Percentiles rank a stretch among this genome's conserved stretches.
Evolutionary conservation across 1,140 invertebrate species (phyloP).

Genomic region (Heliconius hewitsoni): DNA sequence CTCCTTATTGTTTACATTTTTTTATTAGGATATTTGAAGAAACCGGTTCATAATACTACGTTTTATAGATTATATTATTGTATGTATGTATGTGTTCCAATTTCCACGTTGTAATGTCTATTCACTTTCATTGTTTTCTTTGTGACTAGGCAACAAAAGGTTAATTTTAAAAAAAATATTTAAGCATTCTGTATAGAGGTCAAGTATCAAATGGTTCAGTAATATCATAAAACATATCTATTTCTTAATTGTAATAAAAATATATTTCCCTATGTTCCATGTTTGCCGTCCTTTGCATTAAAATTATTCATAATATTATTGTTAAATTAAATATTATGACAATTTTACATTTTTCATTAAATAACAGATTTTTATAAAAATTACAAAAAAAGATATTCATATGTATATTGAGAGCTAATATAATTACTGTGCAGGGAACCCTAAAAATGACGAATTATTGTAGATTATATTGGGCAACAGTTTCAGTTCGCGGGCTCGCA

Average conservation of each 20-base stretch:
- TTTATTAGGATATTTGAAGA: background rate
- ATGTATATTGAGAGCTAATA: too few species aligned
- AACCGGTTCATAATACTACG: background rate
- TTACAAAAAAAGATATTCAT: too few species aligned
- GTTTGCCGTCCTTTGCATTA: too few species aligned
- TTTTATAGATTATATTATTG: background rate
- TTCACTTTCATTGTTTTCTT: conserved; percentile 39
- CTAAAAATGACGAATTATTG: conserved; percentile 5
- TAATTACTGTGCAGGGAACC: background rate
- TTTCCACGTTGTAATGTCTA: conserved; percentile 45
- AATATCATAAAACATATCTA: background rate
- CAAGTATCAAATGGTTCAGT: background rate
- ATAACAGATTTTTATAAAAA: too few species aligned
- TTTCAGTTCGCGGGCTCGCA: conserved; percentile 29
- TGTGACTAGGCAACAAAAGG: background rate
- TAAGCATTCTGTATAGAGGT: background rate
- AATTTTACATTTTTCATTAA: too few species aligned
- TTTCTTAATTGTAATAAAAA: too few species aligned
- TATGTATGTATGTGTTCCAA: conserved; percentile 29
- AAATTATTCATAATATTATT: too few species aligned
- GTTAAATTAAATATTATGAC: too few species aligned
- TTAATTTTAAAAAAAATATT: background rate
- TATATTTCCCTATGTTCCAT: too few species aligned
- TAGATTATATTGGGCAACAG: conserved; percentile 16
- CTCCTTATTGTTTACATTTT: background rate